Evolutionary conservation across 2,113 vertebrate genomes (phyloP), one percentile per base, ranked within the genome.

Genomic region (Xiphophorus maculatus): DNA sequence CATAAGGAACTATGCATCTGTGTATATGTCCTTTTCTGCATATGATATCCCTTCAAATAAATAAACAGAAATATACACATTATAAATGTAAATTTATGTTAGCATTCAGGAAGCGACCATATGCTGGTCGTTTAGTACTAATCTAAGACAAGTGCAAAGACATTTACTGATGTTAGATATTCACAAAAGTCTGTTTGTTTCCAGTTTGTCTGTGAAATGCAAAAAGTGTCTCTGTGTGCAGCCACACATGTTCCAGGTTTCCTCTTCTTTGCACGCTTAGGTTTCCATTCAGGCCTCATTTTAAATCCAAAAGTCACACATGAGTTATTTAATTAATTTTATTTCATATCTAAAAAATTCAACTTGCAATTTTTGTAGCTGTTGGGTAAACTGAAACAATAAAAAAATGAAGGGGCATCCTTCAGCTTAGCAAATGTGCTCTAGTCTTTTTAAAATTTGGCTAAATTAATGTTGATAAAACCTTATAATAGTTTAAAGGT

Each of bases 291-390:
- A 66, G 61, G 58, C 58, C 28, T 73, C 69, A 37, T 64, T 71
- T 10, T 12, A 65, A 66, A 76, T 81, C 69, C 69, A 29, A 63
- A 76, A 73, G 15, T 68, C 60, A 72, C 77, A 83, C 66, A 85
- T 54, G 80, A 79, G 37, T 79, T 62, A 61, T 0, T 63, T 32
- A 71, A 58, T 68, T 9, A 35, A 71, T 61, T 12, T 27, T 44
- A 30, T n/a, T 22, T 58, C 2, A 10, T 11, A 58, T 58, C 51
- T 58, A 58, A 58, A 58, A n/a, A 22, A n/a, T n/a, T 58, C 2
- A n/a, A 58, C 8, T 58, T 2, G 5, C 17, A n/a, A 58, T 58
- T 58, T 58, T 58, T n/a, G 25, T 9, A 58, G 22, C 51, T 58
- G 51, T 58, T n/a, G 8, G 10, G 9, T n/a, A 58, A 58, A 58